These are phyloP conservation scores for Amphiprion ocellaris DNA, from an alignment of 2,113 vertebrate genomes.

Conservation along the genomic window DNA sequence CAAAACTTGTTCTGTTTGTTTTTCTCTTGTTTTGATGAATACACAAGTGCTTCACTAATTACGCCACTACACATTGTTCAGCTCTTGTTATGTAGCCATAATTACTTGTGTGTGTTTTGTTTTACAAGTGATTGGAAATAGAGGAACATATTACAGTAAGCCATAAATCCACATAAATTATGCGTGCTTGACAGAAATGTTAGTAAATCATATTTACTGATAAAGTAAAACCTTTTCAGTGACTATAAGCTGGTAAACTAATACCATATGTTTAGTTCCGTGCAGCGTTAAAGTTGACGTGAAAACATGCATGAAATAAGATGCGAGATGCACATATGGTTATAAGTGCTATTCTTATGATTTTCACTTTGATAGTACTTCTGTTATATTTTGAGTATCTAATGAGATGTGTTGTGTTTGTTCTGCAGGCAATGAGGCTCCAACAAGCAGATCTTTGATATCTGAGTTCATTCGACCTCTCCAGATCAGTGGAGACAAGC, in stretches of 20 bases:
- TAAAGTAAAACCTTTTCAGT: constrained; percentile 1
- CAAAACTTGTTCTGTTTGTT: constrained; percentile 27
- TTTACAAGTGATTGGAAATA: not conserved
- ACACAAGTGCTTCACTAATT: constrained; percentile 27
- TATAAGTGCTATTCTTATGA: not conserved
- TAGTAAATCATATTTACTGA: not conserved
- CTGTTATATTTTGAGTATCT: constrained; percentile 29
- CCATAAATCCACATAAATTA: not conserved
- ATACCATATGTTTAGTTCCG: not conserved
- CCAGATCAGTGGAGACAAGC: constrained; percentile 89
- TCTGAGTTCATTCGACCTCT: constrained; percentile 91
- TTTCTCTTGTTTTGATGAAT: constrained; percentile 27
- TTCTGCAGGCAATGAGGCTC: constrained; percentile 88
- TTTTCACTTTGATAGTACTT: constrained; percentile 21
- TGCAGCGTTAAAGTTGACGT: too few species aligned
- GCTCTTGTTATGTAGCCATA: not conserved
- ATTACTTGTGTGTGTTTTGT: not conserved
- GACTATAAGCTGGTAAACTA: not conserved
- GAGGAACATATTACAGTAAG: not conserved
- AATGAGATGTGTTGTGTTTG: constrained; percentile 40
- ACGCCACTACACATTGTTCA: not conserved
- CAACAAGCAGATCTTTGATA: constrained; percentile 87
- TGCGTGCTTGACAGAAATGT: not conserved
- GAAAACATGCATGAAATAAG: not conserved
- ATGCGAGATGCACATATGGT: not conserved